Base-by-base conservation (phyloP, 2,888 invertebrate species). In the Ischnura elegans region DNA sequence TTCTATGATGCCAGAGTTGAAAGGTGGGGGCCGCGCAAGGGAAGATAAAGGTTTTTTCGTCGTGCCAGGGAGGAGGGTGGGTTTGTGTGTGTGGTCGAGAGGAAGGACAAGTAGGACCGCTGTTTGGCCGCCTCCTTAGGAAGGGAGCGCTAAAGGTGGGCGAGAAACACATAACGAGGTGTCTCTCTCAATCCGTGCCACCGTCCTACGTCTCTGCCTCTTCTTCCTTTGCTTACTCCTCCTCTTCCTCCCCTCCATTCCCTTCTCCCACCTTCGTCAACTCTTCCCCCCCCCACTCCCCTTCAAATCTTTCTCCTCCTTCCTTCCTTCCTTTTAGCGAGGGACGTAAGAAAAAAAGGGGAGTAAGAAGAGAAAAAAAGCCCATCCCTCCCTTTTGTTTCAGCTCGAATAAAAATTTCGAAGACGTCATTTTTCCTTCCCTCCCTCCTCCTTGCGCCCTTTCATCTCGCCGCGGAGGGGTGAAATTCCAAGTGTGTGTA, bases 141-240 rank as follows among this genome's bases (percentile, higher is more conserved):
- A 43, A 13, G n/a, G 55, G 25, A 25, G 25, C 61, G 90, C 90
- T 90, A 90, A 90, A 61, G 90, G 90, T 43, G 42, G 61, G 61
- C 90, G 90, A 90, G 90, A 90, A 90, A 90, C 90, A 61, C 90
- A 90, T 90, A 90, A 90, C 90, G 90, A 90, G 90, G 61, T 90
- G 90, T 90, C 55, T 55, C 90, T 90, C 76, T 76, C 76, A 76
- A 76, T 76, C 76, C 76, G 76, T 76, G 76, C 76, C 76, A 76
- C 76, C 76, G 76, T 76, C 76, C 76, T 76, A 36, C 76, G 76
- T 76, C 76, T 8, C 76, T 36, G 25, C 29, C 6, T 36, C 10
- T 76, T 36, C 76, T 76, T 36, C 0, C 29, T n/a, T n/a, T n/a
- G n/a, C n/a, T n/a, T n/a, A 10, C 76, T 36, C 19, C 3, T 55